A percentile compares a stretch with the other conserved stretches of the same genome.
These are phyloP conservation scores for Chaitophorus viminalis DNA, from an alignment of 2,888 invertebrate species.

Conservation along the genomic window DNA sequence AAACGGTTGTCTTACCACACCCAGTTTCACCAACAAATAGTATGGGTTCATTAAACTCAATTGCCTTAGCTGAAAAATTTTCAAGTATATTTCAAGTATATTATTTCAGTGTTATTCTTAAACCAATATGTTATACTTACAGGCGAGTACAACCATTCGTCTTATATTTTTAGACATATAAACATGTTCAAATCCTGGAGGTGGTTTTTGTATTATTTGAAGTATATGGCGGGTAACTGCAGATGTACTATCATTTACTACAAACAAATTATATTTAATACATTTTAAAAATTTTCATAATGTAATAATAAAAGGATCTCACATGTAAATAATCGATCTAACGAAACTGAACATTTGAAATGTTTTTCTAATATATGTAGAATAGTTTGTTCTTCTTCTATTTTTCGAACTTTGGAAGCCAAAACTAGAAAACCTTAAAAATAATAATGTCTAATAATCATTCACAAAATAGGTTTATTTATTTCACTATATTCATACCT, in stretches of 20 bases:
- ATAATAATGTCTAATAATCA: not conserved
- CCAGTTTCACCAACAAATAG: constrained; percentile 97
- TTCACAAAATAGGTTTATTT: not conserved
- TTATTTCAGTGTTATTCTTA: not conserved
- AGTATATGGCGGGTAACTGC: constrained; percentile 79
- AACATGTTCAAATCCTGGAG: constrained; percentile 77
- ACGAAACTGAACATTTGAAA: constrained; percentile 79
- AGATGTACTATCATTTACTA: constrained; percentile 73
- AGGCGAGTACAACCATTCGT: constrained; percentile 72
- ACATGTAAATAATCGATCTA: constrained; percentile 78
- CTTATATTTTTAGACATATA: constrained; percentile 97
- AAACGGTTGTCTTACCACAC: constrained; percentile 96
- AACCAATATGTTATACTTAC: constrained; percentile 65
- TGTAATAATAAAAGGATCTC: constrained; percentile 65
- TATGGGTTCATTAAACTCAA: constrained; percentile 92
- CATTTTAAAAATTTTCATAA: constrained; percentile 7
- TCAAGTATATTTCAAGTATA: not conserved
- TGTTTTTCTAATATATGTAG: constrained; percentile 80
- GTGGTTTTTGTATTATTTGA: constrained; percentile 73
- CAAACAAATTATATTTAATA: constrained; percentile 53
- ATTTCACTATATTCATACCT: constrained; percentile 67
- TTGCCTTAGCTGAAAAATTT: constrained; percentile 77
- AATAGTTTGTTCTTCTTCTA: constrained; percentile 85
- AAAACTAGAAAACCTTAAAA: constrained; percentile 82
- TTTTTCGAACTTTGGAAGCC: constrained; percentile 88